Evolutionary conservation across 1,140 invertebrate species (phyloP).

Genomic region (Cotesia vestalis): DNA sequence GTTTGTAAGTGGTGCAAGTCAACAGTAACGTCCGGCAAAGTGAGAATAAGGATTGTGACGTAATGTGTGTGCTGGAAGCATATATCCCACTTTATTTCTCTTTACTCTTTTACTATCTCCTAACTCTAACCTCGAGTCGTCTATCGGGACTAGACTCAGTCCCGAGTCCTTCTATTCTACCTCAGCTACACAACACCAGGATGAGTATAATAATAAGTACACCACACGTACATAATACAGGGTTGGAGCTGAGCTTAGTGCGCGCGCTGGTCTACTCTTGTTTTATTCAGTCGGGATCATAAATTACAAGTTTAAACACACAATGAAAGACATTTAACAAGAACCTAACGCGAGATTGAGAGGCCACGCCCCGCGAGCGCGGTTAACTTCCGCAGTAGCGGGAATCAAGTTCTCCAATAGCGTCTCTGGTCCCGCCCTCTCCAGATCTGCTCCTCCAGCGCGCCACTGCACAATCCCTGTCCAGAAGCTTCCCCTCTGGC

Average conservation of each 20-base stretch:
- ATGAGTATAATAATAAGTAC: neutral
- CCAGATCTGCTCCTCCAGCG: too few relatives aligned
- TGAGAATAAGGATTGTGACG: slow-evolving; percentile 14
- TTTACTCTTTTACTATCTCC: too few relatives aligned
- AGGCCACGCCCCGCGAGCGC: slow-evolving; percentile 57
- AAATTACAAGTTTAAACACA: slow-evolving; percentile 68
- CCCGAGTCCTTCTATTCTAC: neutral
- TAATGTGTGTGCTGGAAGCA: slow-evolving; percentile 6
- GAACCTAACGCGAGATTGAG: slow-evolving; percentile 68
- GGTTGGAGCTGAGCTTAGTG: slow-evolving; percentile 41
- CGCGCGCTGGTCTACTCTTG: slow-evolving; percentile 53
- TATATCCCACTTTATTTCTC: too few relatives aligned
- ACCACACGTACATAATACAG: slow-evolving; percentile 6
- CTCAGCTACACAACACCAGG: neutral
- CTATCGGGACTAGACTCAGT: too few relatives aligned
- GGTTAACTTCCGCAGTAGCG: slow-evolving; percentile 49
- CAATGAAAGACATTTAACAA: slow-evolving; percentile 69
- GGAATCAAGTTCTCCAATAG: slow-evolving; percentile 50
- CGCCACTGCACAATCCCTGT: too few relatives aligned
- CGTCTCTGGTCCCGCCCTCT: slow-evolving; percentile 43
- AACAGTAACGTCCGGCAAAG: slow-evolving; percentile 25
- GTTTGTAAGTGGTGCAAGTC: slow-evolving; percentile 28
- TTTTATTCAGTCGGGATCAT: slow-evolving; percentile 68
- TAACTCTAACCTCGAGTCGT: neutral
- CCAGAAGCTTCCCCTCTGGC: slow-evolving; percentile 18